Evolutionary conservation across 1,140 invertebrate species (phyloP), one percentile per base, ranked within the genome.

Genomic region (Zaprionus nigranus): DNA sequence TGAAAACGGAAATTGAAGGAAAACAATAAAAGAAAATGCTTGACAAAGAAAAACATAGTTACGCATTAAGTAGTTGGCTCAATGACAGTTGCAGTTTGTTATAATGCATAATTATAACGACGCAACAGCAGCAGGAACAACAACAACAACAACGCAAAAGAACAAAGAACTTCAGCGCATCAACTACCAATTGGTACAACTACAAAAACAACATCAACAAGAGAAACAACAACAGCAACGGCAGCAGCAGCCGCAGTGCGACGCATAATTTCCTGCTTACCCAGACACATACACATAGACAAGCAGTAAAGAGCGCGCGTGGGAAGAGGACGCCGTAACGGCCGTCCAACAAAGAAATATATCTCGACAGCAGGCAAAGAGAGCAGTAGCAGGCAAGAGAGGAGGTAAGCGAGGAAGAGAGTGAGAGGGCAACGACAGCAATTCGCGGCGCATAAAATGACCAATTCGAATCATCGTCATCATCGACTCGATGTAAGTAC

Each of bases 381-480:
- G 75, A 79, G 80, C 49, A 71, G 7, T 7, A 59, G 67, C 57
- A 59, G 51, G 58, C 54, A 66, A n/a, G 30, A 43, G 40, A 43
- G n/a, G 15, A 30, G 30, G 9, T 9, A 34, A 56, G 46, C 49
- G 24, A 28, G 40, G 61, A 34, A 30, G 56, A 53, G 56, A 59
- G 61, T 58, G 58, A 38, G 58, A 62, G 72, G 64, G 62, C 75
- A 60, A 77, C 70, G 85, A 80, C 82, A 66, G 70, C 68, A 71
- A 79, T 71, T 78, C 71, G 79, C 74, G 65, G 66, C 73, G 80
- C 84, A 72, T 81, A 88, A 90, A 90, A 88, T 88, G 85, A 85
- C 85, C 85, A 90, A 90, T 79, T 85, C 86, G 69, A 82, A 87
- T 73, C 85, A 87, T 72, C 80, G 80, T 71, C 75, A 81, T 77